Conservation (phyloP, 2,888 invertebrate genomes). For the Eumacrocentrus americanus region DNA sequence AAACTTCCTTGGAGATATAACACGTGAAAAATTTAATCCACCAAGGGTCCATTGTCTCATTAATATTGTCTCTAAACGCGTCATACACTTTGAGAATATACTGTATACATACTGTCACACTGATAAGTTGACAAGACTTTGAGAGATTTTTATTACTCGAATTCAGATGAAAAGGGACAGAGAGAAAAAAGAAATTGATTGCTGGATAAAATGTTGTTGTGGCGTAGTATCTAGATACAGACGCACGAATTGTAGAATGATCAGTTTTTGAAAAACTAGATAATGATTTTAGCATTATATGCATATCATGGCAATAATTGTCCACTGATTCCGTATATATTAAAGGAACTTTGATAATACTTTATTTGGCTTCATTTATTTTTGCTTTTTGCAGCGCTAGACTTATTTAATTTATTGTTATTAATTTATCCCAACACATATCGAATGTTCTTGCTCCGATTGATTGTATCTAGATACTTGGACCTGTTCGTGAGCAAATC, state of each 20-base stretch:
- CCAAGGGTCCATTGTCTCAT: too few relatives aligned
- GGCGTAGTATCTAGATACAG: conserved; percentile 16
- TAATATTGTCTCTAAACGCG: too few relatives aligned
- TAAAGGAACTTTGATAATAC: conserved; percentile 15
- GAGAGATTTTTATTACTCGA: not conserved
- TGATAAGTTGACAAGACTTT: not conserved
- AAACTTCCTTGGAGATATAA: too few relatives aligned
- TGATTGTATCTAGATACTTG: not conserved
- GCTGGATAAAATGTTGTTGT: not conserved
- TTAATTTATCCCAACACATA: not conserved
- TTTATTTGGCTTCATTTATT: conserved; percentile 1
- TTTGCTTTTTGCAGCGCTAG: not conserved
- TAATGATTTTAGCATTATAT: conserved; percentile 6
- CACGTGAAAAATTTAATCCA: too few relatives aligned
- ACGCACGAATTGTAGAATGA: not conserved
- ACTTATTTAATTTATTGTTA: not conserved
- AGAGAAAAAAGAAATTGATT: not conserved
- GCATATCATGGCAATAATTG: conserved; percentile 20
- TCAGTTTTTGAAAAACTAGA: not conserved
- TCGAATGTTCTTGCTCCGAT: too few relatives aligned
- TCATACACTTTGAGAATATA: too few relatives aligned
- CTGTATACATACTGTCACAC: too few relatives aligned
- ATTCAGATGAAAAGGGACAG: not conserved
- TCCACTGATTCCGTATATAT: conserved; percentile 13
- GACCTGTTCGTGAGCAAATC: not conserved